Percentiles rank a stretch among this genome's conserved stretches.
Evolutionary conservation across 1,140 invertebrate genomes (phyloP).

Genomic region (Druon quercuslanigerum): DNA sequence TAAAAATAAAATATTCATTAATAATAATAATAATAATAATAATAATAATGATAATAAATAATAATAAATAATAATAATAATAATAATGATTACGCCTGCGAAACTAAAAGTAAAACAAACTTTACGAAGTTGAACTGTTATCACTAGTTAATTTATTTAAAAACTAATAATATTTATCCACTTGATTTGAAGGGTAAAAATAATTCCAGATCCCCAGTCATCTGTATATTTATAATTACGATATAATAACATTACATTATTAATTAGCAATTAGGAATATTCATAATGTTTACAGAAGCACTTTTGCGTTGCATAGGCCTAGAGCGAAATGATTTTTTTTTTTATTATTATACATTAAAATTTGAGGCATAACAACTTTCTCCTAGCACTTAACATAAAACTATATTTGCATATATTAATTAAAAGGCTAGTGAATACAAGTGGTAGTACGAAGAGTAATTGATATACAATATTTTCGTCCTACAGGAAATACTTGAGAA

Average conservation of each 20-base stretch:
- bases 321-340: slow-evolving; percentile 19
- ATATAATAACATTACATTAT: slow-evolving; percentile 25
- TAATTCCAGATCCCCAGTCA: slow-evolving; percentile 4
- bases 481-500: not conserved
- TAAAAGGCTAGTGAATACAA: slow-evolving; percentile 14
- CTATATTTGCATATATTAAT: not conserved
- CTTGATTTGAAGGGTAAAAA: not conserved
- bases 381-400: not conserved
- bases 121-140: too few species aligned
- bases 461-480: slow-evolving; percentile 14
- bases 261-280: slow-evolving; percentile 7
- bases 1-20: too few species aligned
- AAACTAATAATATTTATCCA: too few species aligned
- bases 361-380: slow-evolving; percentile 2
- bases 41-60: too few species aligned
- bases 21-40: too few species aligned
- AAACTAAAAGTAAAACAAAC: too few species aligned
- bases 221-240: slow-evolving; percentile 19
- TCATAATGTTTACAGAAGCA: slow-evolving; percentile 20
- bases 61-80: too few species aligned
- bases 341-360: slow-evolving; percentile 22
- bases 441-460: slow-evolving; percentile 6
- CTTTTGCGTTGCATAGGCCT: slow-evolving; percentile 5
- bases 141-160: too few species aligned
- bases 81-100: too few species aligned